Conservation (phyloP, 2,797 vertebrate species). For the Rhabdomys pumilio region DNA sequence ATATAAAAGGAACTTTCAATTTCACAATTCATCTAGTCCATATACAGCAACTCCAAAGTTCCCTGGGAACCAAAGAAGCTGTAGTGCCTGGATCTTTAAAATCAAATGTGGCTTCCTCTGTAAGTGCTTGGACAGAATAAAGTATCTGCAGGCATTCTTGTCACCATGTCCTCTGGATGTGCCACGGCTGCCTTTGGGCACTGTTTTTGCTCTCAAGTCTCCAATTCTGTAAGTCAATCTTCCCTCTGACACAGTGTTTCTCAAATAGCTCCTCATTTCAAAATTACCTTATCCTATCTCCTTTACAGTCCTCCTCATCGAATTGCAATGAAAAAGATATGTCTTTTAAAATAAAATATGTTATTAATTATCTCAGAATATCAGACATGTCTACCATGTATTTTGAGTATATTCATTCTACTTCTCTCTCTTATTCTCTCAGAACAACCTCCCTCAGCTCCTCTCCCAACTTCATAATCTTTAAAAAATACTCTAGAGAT, state of each 20-base stretch:
- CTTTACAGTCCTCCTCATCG: too few relatives aligned
- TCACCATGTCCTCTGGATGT: not conserved
- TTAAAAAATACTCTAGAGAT: not conserved
- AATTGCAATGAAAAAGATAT: not conserved
- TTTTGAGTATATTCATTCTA: not conserved
- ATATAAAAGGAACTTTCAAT: conserved; percentile 79
- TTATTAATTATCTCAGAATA: not conserved
- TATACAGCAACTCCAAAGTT: conserved; percentile 68
- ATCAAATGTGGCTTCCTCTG: conserved; percentile 5
- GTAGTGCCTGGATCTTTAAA: conserved; percentile 52
- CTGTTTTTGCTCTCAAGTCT: not conserved
- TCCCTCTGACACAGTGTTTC: not conserved
- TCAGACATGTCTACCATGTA: not conserved
- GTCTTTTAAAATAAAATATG: not conserved
- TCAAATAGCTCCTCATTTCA: not conserved
- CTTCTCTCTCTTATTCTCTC: not conserved
- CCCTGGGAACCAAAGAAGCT: conserved; percentile 35
- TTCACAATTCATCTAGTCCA: conserved; percentile 61
- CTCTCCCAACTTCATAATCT: not conserved
- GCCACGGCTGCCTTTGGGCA: not conserved
- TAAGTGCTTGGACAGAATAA: conserved; percentile 19
- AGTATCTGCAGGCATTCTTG: not conserved
- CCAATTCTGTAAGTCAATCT: not conserved
- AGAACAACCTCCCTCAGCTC: not conserved
- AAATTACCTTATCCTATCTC: not conserved